phyloP scores from a whole-genome alignment of 2,888 invertebrate species.

The Pristionchus fissidentatus region DNA sequence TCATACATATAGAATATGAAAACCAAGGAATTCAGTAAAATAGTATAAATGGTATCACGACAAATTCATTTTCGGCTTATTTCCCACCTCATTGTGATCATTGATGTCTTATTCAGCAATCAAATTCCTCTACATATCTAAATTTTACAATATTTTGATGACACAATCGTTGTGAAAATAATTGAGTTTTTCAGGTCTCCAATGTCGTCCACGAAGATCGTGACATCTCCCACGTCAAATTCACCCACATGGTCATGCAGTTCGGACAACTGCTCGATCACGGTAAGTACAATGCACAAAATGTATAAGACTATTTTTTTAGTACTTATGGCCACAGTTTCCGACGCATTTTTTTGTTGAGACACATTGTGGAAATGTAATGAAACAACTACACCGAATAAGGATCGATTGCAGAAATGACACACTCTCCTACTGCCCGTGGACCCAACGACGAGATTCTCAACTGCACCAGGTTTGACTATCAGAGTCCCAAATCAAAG shows the following conservation, averaged over 20 bases:
- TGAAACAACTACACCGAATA: not conserved
- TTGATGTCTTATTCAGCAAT: too few species aligned
- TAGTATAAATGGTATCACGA: too few species aligned
- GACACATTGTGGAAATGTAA: not conserved
- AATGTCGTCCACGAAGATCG: slow-evolving; percentile 73
- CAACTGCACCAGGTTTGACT: slow-evolving; percentile 76
- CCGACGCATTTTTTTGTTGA: not conserved
- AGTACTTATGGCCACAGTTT: not conserved
- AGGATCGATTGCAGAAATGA: slow-evolving; percentile 67
- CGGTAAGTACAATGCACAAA: slow-evolving; percentile 81
- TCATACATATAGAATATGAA: not conserved
- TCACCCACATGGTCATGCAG: slow-evolving; percentile 84
- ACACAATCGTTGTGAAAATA: too few species aligned
- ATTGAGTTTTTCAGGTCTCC: slow-evolving; percentile 57
- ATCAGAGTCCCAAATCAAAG: not conserved
- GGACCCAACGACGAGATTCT: slow-evolving; percentile 74
- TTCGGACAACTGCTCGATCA: slow-evolving; percentile 94
- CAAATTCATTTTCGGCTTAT: too few species aligned
- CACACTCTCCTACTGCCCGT: slow-evolving; percentile 73
- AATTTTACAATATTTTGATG: too few species aligned
- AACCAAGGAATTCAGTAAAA: too few species aligned
- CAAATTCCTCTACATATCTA: too few species aligned
- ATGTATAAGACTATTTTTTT: slow-evolving; percentile 49
- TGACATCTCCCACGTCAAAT: slow-evolving; percentile 70
- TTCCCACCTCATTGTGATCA: too few species aligned